A percentile compares a stretch with the other conserved stretches of the same genome.
Evolutionary conservation across 1,140 invertebrate genomes (phyloP).

Genomic region (Caenorhabditis remanei): DNA sequence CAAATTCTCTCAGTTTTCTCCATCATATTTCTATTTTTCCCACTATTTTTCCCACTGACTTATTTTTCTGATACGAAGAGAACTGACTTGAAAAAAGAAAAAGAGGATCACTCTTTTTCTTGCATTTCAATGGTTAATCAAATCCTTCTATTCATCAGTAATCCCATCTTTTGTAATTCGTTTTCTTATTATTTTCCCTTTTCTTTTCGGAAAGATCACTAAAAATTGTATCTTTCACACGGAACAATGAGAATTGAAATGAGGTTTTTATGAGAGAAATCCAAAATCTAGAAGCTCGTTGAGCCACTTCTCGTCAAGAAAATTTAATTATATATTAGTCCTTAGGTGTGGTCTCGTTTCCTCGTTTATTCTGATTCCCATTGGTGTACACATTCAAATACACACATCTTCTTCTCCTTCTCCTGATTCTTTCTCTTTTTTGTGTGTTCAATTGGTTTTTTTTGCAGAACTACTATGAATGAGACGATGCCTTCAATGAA

Average conservation of each 20-base stretch:
- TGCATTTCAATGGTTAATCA: not conserved
- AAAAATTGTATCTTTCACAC: no score
- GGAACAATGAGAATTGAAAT: no score
- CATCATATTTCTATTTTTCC: no score
- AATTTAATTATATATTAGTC: conserved; percentile 37
- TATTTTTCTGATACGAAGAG: no score
- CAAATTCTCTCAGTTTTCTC: no score
- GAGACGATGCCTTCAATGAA: no score
- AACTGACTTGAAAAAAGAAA: no score
- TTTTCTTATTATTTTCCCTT: not conserved
- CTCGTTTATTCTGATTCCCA: conserved; percentile 26
- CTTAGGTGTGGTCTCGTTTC: conserved; percentile 27
- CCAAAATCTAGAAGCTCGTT: not conserved
- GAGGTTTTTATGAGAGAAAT: no score
- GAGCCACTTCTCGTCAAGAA: not conserved
- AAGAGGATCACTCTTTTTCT: not conserved
- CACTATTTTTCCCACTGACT: no score
- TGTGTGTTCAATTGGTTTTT: no score
- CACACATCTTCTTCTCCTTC: not conserved
- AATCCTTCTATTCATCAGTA: not conserved
- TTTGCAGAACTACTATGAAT: no score
- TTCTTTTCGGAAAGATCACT: not conserved
- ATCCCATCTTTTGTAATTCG: not conserved
- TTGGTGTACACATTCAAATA: not conserved
- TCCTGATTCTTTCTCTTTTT: not conserved